A percentile compares a stretch with the other conserved stretches of the same genome.
Conservation (phyloP, 2,113 vertebrate species). For the Nothocercus nigrocapillus region DNA sequence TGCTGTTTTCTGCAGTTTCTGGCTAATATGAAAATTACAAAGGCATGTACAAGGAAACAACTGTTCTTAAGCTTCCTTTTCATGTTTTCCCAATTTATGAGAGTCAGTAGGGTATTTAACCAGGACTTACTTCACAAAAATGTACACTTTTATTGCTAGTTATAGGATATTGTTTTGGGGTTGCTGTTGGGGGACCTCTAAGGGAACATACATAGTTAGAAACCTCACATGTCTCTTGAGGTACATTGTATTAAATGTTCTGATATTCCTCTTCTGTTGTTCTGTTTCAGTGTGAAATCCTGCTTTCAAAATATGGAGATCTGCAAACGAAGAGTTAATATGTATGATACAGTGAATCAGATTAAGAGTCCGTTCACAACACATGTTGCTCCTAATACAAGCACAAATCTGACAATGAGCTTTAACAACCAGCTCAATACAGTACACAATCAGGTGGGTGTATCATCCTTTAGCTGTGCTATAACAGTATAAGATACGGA, state of each 20-base stretch:
- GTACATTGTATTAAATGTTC: background rate
- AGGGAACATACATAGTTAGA: background rate
- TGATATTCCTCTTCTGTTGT: background rate
- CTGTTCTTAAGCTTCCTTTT: background rate
- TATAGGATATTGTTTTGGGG: too few relatives aligned
- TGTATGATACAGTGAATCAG: constrained; percentile 91
- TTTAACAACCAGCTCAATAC: constrained; percentile 96
- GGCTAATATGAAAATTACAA: background rate
- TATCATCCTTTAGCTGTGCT: background rate
- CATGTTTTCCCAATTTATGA: background rate
- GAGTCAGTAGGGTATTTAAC: background rate
- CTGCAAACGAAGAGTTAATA: constrained; percentile 93
- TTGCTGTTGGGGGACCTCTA: background rate
- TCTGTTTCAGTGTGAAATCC: constrained; percentile 90
- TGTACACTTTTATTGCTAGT: background rate
- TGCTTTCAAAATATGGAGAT: constrained; percentile 99
- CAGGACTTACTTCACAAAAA: background rate
- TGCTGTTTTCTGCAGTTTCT: background rate
- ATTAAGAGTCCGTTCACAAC: constrained; percentile 92
- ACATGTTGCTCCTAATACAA: constrained; percentile 89
- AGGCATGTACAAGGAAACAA: background rate
- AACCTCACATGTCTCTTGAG: background rate
- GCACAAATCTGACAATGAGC: constrained; percentile 96
- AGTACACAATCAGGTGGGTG: constrained; percentile 91
- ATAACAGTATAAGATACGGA: background rate